Base-by-base conservation (phyloP, 2,797 vertebrate genomes). In the Stomatorhinus walkeri region DNA sequence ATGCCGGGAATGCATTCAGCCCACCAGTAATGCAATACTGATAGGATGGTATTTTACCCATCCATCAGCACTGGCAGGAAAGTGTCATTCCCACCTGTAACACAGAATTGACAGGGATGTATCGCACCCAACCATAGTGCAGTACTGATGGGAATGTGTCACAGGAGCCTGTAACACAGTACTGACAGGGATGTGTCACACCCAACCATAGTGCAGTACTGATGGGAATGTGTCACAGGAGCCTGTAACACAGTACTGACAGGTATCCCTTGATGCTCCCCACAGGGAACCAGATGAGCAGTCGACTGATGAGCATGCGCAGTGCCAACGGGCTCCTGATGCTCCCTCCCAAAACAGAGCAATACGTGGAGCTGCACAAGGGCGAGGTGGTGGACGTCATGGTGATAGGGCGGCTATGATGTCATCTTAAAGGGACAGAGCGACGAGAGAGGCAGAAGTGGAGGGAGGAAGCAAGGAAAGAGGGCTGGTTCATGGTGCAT, bases 401-500 rank as follows among this genome's bases (percentile, higher is more conserved):
- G 97, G 97, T 97, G 93, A 97, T 97, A 51, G 97, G 97, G 89
- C 95, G 97, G 93, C 97, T 97, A 97, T 97, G 97, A 97, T 96
- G 95, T 94, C 94, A 92, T 91, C 93, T 92, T 85, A 76, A 91
- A 68, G 91, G 93, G 94, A 93, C 89, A 64, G 92, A 92, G 9
- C 61, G 91, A 91, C 48, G 93, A 91, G 81, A 93, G 91, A 92
- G 90, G 93, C 93, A 72, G 92, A 92, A 93, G 93, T 93, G 90
- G 93, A 92, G 93, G 93, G 92, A 92, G 94, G 96, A 94, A 88
- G 93, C 90, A 93, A 92, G 93, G 92, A 92, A 92, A 96, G 95
- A 88, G 95, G 96, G 94, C 94, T 93, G 96, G 97, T 97, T 95
- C 96, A 97, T 96, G 97, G 97, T 99, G 98, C 98, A 99, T 99